These are phyloP conservation scores for Parazoanthus atlanticus DNA, from an alignment of 92 coral and sea anemone genomes.

Conservation along the genomic window DNA sequence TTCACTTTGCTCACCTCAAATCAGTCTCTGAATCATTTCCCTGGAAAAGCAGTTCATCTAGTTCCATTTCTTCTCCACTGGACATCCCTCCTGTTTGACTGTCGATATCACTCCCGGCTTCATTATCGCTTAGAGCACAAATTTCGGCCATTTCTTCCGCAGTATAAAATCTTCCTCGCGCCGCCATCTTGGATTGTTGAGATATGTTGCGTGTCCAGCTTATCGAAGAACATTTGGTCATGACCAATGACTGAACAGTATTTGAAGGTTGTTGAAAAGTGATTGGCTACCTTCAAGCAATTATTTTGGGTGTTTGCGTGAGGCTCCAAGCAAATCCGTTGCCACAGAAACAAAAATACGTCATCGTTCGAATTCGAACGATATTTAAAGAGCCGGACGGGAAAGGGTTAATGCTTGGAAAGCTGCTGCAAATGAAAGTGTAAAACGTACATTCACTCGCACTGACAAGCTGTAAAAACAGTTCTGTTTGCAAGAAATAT, in stretches of 20 bases:
- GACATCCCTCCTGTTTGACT: slow-evolving; percentile 25
- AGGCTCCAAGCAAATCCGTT: neutral
- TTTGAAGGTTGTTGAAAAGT: neutral
- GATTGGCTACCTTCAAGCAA: neutral
- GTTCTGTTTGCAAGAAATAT: too few relatives aligned
- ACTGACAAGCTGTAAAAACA: too few relatives aligned
- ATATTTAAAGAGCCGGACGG: slow-evolving; percentile 7
- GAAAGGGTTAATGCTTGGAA: neutral
- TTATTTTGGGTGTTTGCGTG: neutral
- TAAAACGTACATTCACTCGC: too few relatives aligned
- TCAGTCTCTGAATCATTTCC: slow-evolving; percentile 16
- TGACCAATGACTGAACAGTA: slow-evolving; percentile 11
- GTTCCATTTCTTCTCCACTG: slow-evolving; percentile 25
- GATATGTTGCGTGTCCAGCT: neutral
- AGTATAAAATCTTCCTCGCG: slow-evolving; percentile 8
- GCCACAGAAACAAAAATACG: slow-evolving; percentile 6
- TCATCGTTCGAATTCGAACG: slow-evolving; percentile 6
- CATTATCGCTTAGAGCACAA: slow-evolving; percentile 3
- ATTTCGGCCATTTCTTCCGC: neutral
- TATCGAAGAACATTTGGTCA: neutral
- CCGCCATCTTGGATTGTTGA: slow-evolving; percentile 21
- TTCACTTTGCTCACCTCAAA: slow-evolving; percentile 10
- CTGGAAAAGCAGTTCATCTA: slow-evolving; percentile 12
- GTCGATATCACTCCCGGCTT: slow-evolving; percentile 1
- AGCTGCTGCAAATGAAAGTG: too few relatives aligned